Conservation (phyloP, 2,113 vertebrate species). For the Sorex araneus region DNA sequence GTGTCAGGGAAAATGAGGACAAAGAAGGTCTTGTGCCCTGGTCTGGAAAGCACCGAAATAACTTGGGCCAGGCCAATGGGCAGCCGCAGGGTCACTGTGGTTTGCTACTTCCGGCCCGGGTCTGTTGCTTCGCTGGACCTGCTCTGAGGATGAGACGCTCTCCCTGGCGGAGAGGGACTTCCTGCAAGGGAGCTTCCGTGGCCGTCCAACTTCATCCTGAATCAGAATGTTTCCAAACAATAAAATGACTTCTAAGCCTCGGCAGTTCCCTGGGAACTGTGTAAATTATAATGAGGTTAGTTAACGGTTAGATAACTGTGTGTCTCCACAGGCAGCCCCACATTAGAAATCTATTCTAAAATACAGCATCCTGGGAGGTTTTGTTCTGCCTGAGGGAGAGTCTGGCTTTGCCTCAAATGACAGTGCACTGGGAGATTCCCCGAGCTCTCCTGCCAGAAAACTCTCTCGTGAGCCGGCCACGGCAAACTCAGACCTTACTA, state of each 20-base stretch:
- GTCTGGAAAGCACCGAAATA: conserved; percentile 40
- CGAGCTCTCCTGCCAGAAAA: background rate
- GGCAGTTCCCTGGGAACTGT: background rate
- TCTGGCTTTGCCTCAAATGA: background rate
- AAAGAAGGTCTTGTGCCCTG: background rate
- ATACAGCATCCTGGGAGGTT: background rate
- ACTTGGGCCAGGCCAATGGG: background rate
- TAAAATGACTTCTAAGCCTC: conserved; percentile 20
- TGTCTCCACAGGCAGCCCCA: background rate
- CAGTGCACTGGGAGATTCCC: background rate
- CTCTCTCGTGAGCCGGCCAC: background rate
- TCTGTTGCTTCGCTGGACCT: background rate
- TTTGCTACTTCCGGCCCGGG: background rate
- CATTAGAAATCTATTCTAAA: background rate
- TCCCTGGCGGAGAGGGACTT: background rate
- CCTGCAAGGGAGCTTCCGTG: background rate
- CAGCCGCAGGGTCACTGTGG: background rate
- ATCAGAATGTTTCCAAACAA: background rate
- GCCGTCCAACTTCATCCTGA: background rate
- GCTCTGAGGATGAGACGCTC: background rate
- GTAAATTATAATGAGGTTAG: background rate
- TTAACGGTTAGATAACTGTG: background rate
- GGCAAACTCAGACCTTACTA: background rate
- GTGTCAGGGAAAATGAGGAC: conserved; percentile 7
- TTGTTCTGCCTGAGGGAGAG: background rate